phyloP scores from a whole-genome alignment of 2,113 vertebrate species.

The Notarius quadriscutis region DNA sequence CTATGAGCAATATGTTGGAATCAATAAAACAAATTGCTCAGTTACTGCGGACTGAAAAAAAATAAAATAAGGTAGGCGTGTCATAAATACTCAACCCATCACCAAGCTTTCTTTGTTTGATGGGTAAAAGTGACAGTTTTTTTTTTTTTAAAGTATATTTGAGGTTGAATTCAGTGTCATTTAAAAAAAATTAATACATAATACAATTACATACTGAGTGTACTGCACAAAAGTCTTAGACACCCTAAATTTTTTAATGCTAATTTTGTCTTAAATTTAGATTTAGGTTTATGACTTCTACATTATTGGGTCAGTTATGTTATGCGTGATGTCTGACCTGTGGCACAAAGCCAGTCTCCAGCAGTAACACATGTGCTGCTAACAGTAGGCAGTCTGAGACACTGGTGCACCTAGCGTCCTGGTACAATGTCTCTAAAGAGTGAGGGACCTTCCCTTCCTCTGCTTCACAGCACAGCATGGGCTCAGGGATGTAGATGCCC shows the following conservation, averaged over 20 bases:
- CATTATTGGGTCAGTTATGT: neutral
- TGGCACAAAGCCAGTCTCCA: conserved; percentile 86
- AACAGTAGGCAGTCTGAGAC: conserved; percentile 82
- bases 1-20: neutral
- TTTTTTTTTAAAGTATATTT: neutral
- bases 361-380: conserved; percentile 84
- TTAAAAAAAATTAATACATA: neutral
- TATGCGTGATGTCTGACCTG: conserved; percentile 72
- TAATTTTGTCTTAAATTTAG: neutral
- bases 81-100: neutral
- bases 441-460: conserved; percentile 82
- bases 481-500: conserved; percentile 70
- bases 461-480: conserved; percentile 90
- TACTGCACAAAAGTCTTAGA: neutral
- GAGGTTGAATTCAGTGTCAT: neutral
- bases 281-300: neutral
- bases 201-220: neutral
- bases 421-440: conserved; percentile 82
- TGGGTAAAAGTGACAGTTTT: neutral
- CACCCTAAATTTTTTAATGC: neutral
- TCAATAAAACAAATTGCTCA: neutral
- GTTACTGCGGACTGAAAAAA: too few species aligned
- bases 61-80: neutral
- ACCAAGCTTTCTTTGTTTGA: neutral
- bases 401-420: conserved; percentile 68